Percentiles rank a stretch among this genome's conserved stretches.
Evolutionary conservation across 2,888 invertebrate genomes (phyloP).

Genomic region (Nemoura dubitans): DNA sequence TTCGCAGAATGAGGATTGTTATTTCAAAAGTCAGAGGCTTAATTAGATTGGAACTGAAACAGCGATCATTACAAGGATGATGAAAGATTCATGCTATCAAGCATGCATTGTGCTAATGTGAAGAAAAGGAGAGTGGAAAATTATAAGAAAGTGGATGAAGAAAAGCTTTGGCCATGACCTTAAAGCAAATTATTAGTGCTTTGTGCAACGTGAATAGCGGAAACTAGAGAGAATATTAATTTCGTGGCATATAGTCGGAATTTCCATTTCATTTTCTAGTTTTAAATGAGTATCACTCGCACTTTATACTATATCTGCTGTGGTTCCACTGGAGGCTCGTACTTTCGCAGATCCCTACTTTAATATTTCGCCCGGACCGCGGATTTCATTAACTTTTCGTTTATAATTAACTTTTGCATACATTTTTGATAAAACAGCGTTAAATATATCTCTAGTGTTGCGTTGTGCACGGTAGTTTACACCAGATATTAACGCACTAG

Average conservation of each 20-base stretch:
- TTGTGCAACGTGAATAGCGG: not conserved
- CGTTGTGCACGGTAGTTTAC: no score
- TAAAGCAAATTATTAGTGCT: constrained; percentile 18
- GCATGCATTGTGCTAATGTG: not conserved
- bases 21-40: not conserved
- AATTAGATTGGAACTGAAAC: not conserved
- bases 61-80: not conserved
- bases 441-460: not conserved
- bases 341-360: not conserved
- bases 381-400: not conserved
- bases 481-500: no score
- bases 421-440: not conserved
- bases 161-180: constrained; percentile 17
- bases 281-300: constrained; percentile 13
- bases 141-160: not conserved
- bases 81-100: not conserved
- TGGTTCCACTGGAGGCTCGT: not conserved
- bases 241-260: not conserved
- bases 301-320: not conserved
- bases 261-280: constrained; percentile 23
- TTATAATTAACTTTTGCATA: constrained; percentile 4
- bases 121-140: constrained; percentile 7
- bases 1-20: not conserved
- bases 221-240: constrained; percentile 28
- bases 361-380: not conserved